Percentiles rank a stretch among this genome's conserved stretches.
These are phyloP conservation scores for Carlito syrichta DNA, from an alignment of 2,113 vertebrate genomes.

Conservation along the genomic window DNA sequence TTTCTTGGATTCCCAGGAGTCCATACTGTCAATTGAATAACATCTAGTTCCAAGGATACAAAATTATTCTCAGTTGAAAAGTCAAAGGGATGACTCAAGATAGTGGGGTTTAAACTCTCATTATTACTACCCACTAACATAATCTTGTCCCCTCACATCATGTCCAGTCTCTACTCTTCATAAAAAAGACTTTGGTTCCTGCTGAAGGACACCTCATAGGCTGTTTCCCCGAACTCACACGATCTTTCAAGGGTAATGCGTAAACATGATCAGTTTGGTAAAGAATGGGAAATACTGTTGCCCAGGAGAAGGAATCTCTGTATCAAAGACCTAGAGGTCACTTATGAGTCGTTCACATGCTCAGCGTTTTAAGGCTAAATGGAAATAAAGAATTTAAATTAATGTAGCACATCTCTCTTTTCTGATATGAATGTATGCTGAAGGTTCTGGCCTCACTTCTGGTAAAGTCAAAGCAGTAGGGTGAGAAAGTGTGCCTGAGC, in stretches of 20 bases:
- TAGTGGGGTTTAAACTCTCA: neutral
- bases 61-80: neutral
- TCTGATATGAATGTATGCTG: neutral
- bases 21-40: rapidly evolving
- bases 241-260: neutral
- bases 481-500: neutral
- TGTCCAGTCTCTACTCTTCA: neutral
- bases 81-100: neutral
- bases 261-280: neutral
- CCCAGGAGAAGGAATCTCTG: neutral
- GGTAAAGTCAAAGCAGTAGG: neutral
- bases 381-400: neutral
- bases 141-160: no score
- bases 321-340: neutral
- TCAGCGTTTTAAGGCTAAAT: neutral
- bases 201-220: no score
- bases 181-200: neutral
- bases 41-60: neutral
- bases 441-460: neutral
- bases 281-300: no score
- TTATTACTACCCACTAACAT: neutral
- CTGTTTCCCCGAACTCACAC: neutral
- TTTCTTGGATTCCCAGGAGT: rapidly evolving
- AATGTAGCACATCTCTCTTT: neutral
- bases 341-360: rapidly evolving